Base-by-base conservation (phyloP, 2,888 invertebrate genomes). In the Aphodius granarius region DNA sequence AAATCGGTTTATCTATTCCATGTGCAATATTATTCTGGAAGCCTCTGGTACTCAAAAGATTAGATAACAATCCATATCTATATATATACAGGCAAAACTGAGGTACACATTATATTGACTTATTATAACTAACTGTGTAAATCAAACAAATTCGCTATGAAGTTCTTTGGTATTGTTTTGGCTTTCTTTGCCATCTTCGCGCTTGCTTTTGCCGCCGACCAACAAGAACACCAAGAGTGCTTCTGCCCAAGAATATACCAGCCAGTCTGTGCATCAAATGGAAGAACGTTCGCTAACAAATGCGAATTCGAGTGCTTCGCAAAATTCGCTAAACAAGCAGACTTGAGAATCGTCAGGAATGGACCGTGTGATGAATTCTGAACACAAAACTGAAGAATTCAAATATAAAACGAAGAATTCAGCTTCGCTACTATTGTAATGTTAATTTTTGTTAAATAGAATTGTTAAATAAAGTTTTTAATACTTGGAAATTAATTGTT, bases 231-330 rank as follows among this genome's bases (percentile, higher is more conserved):
- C 19, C 22, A 20, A 15, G 2, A 13, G 13, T 80, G 80, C 70
- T 62, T 73, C n/a, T 80, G 80, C 73, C 76, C 76, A 43, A 76
- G 77, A 18, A 78, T 78, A 6, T 76, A 78, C 22, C 64, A 63
- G 2, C 81, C 81, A 6, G 75, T 81, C 15, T 81, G 81, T 70
- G 80, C 77, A 19, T 77, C 79, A 6, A 75, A 79, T 73, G 72
- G 77, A 19, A 73, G 74, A 20, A 80, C 79, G 15, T 80, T 80
- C 65, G 68, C 73, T 64, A 81, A 80, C 71, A 62, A 23, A 66
- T 80, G 80, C 62, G 75, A 79, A 73, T 81, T 79, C 64, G 77
- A 81, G 9, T 81, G 81, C 73, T 75, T 72, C 22, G 74, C 63
- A n/a, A 75, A 76, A 22, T 20, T 63, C 15, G 17, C 72, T 6